These are phyloP conservation scores for Aphelenchoides avenae DNA, from an alignment of 1,140 invertebrate species.

Conservation along the genomic window DNA sequence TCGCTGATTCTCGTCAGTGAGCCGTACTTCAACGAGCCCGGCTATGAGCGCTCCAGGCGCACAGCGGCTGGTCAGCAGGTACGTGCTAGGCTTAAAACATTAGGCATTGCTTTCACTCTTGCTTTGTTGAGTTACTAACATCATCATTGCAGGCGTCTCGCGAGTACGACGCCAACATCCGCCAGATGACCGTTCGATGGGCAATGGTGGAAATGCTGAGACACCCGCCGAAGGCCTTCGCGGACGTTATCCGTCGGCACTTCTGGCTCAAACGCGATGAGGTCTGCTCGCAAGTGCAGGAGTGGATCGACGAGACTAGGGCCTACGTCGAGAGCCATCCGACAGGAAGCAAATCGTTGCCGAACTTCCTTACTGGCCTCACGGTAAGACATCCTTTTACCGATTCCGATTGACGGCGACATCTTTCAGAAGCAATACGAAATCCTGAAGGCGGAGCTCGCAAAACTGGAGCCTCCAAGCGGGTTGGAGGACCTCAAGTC, in stretches of 20 bases:
- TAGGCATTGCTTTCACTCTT: neutral
- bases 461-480: neutral
- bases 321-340: slow-evolving; percentile 4
- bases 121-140: neutral
- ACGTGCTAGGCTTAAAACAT: no score
- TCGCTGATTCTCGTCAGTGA: slow-evolving; percentile 88
- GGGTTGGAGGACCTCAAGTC: slow-evolving; percentile 9
- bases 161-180: slow-evolving; percentile 92
- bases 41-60: slow-evolving; percentile 71
- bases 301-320: slow-evolving; percentile 66
- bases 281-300: slow-evolving; percentile 79
- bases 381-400: slow-evolving; percentile 1
- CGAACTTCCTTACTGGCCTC: slow-evolving; percentile 23
- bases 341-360: slow-evolving; percentile 8
- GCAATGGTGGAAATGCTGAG: slow-evolving; percentile 76
- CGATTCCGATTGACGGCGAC: neutral
- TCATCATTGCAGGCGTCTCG: no score
- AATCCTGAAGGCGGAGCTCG: slow-evolving; percentile 5
- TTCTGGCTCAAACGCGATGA: slow-evolving; percentile 90
- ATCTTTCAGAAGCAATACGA: slow-evolving; percentile 13
- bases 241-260: slow-evolving; percentile 80
- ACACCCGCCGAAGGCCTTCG: slow-evolving; percentile 38
- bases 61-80: slow-evolving; percentile 57
- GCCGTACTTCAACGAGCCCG: slow-evolving; percentile 93
- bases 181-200: slow-evolving; percentile 88